A percentile compares a stretch with the other conserved stretches of the same genome.
Evolutionary conservation across 2,888 invertebrate genomes (phyloP).

Genomic region (Spatulosminthurus flaviceps): DNA sequence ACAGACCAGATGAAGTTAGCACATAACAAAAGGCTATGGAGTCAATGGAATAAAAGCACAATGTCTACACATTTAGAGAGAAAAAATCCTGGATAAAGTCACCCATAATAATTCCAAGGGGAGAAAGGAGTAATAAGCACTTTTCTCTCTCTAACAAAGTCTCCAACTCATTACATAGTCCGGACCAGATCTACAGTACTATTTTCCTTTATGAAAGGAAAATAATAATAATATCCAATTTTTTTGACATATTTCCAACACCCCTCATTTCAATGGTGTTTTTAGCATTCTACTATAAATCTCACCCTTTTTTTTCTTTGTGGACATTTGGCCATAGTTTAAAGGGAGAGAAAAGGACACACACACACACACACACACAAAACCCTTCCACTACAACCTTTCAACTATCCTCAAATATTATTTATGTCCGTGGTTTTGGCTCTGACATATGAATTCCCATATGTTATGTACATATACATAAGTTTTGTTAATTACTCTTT

Average conservation of each 20-base stretch:
- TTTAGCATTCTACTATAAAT: no score
- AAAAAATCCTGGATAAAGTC: neutral
- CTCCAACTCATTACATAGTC: neutral
- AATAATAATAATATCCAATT: constrained; percentile 19
- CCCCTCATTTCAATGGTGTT: no score
- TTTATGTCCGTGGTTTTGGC: constrained; percentile 28
- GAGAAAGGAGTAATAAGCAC: neutral
- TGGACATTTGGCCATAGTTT: no score
- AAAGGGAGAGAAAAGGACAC: no score
- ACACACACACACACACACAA: no score
- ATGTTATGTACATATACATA: neutral
- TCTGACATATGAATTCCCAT: neutral
- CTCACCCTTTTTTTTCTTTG: no score
- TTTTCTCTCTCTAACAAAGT: neutral
- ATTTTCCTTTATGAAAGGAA: neutral
- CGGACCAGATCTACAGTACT: neutral
- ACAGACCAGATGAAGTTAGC: neutral
- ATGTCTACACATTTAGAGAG: no score
- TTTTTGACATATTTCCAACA: neutral
- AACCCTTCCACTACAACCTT: constrained; percentile 30
- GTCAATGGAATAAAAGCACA: neutral
- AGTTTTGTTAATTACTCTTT: neutral
- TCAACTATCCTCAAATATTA: neutral
- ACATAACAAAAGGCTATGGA: neutral
- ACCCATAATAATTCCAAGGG: neutral